Percentiles rank a stretch among this genome's conserved stretches.
Conservation (phyloP, 1,140 invertebrate genomes). For the Phymastichus coffea region DNA sequence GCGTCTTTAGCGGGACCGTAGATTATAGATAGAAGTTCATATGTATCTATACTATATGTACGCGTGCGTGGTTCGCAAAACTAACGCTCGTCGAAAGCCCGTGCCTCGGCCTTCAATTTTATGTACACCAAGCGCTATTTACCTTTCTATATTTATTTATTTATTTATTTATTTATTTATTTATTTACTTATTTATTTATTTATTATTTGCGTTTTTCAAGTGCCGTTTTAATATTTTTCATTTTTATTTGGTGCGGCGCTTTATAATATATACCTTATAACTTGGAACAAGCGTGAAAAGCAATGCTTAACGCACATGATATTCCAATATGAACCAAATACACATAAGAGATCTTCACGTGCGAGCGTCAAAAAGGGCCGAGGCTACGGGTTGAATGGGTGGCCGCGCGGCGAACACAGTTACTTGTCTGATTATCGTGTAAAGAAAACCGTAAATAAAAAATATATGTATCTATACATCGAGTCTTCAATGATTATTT, state of each 20-base stretch:
- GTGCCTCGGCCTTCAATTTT: slow-evolving; percentile 20
- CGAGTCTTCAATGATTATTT: no score
- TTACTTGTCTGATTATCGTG: slow-evolving; percentile 52
- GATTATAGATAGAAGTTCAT: slow-evolving; percentile 36
- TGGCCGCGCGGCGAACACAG: slow-evolving; percentile 39
- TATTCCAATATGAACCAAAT: no score
- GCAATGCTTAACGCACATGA: slow-evolving; percentile 3
- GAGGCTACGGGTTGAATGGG: slow-evolving; percentile 23
- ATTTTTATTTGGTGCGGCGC: no score
- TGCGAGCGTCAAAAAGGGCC: background rate
- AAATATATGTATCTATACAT: slow-evolving; percentile 37
- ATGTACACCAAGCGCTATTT: background rate
- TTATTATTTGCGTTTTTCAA: no score
- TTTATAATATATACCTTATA: no score
- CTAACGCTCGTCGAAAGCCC: background rate
- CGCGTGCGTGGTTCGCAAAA: slow-evolving; percentile 14
- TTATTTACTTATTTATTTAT: no score
- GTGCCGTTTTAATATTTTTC: no score
- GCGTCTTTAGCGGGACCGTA: slow-evolving; percentile 38
- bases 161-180: no score
- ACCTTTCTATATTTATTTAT: slow-evolving; percentile 2
- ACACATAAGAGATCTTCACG: no score
- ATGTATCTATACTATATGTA: slow-evolving; percentile 30
- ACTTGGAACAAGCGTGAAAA: background rate
- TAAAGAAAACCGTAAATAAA: slow-evolving; percentile 48